Conservation (phyloP, 1,140 invertebrate genomes). For the Melitaea cinxia region DNA sequence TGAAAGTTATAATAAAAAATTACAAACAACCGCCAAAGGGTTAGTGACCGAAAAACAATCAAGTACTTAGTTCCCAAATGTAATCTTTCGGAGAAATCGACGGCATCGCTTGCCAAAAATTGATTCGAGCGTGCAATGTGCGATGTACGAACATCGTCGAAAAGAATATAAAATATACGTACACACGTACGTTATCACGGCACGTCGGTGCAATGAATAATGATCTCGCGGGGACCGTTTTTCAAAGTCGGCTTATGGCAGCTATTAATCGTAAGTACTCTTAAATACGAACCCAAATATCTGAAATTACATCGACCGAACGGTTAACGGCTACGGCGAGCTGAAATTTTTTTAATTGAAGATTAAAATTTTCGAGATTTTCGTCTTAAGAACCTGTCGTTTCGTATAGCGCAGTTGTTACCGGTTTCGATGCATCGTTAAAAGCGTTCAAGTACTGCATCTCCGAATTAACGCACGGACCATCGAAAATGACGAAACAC, state of each 20-base stretch:
- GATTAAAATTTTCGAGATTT: constrained; percentile 33
- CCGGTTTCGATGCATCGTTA: constrained; percentile 68
- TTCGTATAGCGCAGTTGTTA: constrained; percentile 28
- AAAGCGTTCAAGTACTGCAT: constrained; percentile 46
- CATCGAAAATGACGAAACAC: constrained; percentile 54
- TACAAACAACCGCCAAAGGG: constrained; percentile 55
- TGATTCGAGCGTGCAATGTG: constrained; percentile 47
- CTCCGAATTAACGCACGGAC: constrained; percentile 31
- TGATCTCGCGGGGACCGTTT: constrained; percentile 23
- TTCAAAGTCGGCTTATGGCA: constrained; percentile 39
- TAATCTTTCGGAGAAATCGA: constrained; percentile 74
- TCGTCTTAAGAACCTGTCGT: constrained; percentile 3
- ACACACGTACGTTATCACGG: constrained; percentile 64
- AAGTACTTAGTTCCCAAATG: constrained; percentile 74
- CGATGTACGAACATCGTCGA: constrained; percentile 40
- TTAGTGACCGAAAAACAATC: constrained; percentile 77
- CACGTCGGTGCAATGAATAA: constrained; percentile 69
- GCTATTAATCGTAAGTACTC: constrained; percentile 52
- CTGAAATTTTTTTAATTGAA: constrained; percentile 35
- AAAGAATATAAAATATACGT: constrained; percentile 62
- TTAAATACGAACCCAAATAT: constrained; percentile 29
- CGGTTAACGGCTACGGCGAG: constrained; percentile 9
- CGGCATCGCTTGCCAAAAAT: constrained; percentile 72
- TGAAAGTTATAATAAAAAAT: constrained; percentile 58
- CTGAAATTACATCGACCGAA: constrained; percentile 40